Evolutionary conservation across 2,113 vertebrate species (phyloP).

Genomic region (Pachypanchax playfairii): DNA sequence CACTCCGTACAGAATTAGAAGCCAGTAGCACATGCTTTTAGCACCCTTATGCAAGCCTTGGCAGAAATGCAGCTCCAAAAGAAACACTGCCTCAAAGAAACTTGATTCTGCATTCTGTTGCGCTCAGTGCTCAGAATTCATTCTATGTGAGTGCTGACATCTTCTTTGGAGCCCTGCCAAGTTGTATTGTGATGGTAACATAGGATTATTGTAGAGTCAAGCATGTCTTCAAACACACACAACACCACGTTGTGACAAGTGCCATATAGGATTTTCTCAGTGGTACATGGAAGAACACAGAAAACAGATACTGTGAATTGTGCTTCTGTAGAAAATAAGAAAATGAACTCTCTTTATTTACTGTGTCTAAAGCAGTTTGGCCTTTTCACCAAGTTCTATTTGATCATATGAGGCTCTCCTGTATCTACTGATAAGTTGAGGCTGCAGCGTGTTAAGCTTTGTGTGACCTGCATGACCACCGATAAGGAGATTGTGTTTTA

Average conservation of each 20-base stretch:
- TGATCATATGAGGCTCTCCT: background rate
- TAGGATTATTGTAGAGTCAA: conserved; percentile 19
- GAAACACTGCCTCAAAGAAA: conserved; percentile 53
- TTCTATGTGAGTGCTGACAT: conserved; percentile 42
- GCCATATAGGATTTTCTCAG: conserved; percentile 31
- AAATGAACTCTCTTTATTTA: conserved; percentile 8
- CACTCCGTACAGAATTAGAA: conserved; percentile 19
- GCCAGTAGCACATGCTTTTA: conserved; percentile 31
- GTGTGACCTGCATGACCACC: too few species aligned
- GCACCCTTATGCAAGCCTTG: conserved; percentile 12
- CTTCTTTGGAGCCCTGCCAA: conserved; percentile 8
- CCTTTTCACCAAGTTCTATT: conserved; percentile 18
- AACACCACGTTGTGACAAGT: conserved; percentile 18
- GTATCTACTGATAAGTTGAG: background rate
- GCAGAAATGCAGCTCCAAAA: conserved; percentile 27
- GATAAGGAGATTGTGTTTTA: too few species aligned
- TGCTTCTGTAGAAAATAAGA: conserved; percentile 18
- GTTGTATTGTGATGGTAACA: conserved; percentile 15
- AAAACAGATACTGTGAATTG: conserved; percentile 20
- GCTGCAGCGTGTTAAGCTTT: too few species aligned
- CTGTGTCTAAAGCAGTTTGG: conserved; percentile 27
- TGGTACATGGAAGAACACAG: conserved; percentile 12
- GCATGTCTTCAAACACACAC: conserved; percentile 10
- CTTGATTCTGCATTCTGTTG: conserved; percentile 46
- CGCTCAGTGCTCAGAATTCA: conserved; percentile 48